Evolutionary conservation across 2,888 invertebrate genomes (phyloP).

Genomic region (Thereva unica): DNA sequence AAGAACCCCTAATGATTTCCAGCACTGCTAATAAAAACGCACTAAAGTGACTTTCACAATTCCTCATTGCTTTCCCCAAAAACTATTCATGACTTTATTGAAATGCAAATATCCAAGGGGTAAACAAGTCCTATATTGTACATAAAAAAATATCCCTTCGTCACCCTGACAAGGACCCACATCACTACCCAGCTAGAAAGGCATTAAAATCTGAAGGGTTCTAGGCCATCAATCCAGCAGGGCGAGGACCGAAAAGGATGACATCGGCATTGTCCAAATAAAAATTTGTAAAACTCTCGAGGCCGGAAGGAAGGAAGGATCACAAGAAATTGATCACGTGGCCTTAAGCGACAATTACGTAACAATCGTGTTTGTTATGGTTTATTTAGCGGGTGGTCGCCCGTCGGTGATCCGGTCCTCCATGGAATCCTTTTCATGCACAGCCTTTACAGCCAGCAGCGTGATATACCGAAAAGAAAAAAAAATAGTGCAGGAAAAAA

Average conservation of each 20-base stretch:
- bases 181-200: not conserved
- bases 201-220: not conserved
- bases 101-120: conserved; percentile 23
- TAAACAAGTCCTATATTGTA: too few relatives aligned
- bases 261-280: conserved; percentile 3
- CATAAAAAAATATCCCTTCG: too few relatives aligned
- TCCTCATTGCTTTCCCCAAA: too few relatives aligned
- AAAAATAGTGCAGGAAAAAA: conserved; percentile 3
- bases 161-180: not conserved
- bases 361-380: conserved; percentile 40
- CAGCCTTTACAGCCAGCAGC: conserved; percentile 10
- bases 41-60: too few relatives aligned
- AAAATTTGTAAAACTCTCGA: conserved; percentile 30
- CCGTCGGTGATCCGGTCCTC: not conserved
- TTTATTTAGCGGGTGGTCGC: conserved; percentile 36
- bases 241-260: not conserved
- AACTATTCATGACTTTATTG: conserved; percentile 9
- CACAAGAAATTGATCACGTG: conserved; percentile 40
- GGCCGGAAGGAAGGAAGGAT: conserved; percentile 40
- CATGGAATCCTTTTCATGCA: not conserved
- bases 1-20: too few relatives aligned
- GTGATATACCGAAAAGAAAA: too few relatives aligned
- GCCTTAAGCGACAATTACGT: conserved; percentile 42
- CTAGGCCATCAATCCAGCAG: not conserved
- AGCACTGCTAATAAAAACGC: too few relatives aligned